A percentile compares a stretch with the other conserved stretches of the same genome.
phyloP scores from a whole-genome alignment of 2,113 vertebrate species.

The Spheniscus mendiculus region DNA sequence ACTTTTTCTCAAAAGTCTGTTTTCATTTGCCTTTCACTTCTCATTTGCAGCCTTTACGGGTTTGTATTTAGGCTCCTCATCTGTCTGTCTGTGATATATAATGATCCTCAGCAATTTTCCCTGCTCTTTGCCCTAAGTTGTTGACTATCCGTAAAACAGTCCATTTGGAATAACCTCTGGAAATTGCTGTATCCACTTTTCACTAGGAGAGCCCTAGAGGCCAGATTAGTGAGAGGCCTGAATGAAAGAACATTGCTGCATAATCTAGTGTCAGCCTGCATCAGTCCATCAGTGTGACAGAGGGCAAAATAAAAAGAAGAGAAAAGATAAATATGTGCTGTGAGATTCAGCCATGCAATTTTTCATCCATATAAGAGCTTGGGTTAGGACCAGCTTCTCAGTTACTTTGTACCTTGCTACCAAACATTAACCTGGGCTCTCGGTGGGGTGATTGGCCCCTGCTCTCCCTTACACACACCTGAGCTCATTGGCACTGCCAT shows the following conservation, averaged over 20 bases:
- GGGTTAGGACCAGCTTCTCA: background rate
- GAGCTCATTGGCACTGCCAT: background rate
- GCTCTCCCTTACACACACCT: background rate
- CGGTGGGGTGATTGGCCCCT: background rate
- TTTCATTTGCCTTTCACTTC: constrained; percentile 53
- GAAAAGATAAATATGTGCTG: background rate
- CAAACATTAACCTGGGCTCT: background rate
- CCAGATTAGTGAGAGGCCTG: background rate
- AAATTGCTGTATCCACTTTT: background rate
- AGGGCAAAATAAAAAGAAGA: background rate
- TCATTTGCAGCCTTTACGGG: background rate
- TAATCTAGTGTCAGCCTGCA: background rate
- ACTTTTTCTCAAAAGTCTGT: constrained; percentile 35
- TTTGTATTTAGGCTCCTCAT: constrained; percentile 19
- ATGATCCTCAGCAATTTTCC: background rate
- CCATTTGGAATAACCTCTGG: constrained; percentile 31
- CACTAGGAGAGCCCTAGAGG: background rate
- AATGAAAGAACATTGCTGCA: background rate
- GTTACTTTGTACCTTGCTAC: background rate
- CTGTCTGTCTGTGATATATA: background rate
- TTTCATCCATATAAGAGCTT: background rate
- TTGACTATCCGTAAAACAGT: constrained; percentile 6
- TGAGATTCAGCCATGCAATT: background rate
- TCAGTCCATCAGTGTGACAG: background rate
- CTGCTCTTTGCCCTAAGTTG: background rate